These are phyloP conservation scores for Lycorma delicatula DNA, from an alignment of 1,140 invertebrate genomes.

Conservation along the genomic window DNA sequence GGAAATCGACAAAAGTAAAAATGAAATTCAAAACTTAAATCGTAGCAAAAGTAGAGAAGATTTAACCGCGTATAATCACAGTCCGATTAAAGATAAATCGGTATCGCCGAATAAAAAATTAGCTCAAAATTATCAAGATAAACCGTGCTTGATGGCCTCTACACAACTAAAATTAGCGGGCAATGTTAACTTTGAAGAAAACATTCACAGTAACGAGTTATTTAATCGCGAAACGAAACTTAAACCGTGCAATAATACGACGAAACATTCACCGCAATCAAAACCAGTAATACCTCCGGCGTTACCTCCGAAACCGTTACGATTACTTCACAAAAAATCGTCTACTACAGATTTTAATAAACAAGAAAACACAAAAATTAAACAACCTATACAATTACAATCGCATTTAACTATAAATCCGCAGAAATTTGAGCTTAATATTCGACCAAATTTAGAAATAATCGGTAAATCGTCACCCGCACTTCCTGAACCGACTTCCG, in stretches of 20 bases:
- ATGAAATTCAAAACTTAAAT: neutral
- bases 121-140: neutral
- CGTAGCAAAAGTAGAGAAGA: conserved; percentile 8
- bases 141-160: neutral
- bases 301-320: conserved; percentile 53
- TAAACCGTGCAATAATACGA: no score
- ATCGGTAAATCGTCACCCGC: neutral
- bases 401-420: neutral
- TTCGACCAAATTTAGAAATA: neutral
- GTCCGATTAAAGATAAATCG: no score
- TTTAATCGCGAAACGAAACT: no score
- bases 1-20: conserved; percentile 8
- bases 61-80: neutral
- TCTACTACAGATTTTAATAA: neutral
- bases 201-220: no score
- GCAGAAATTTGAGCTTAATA: neutral
- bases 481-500: conserved; percentile 13
- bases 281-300: conserved; percentile 50
- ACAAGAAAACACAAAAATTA: neutral
- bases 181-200: neutral
- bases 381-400: neutral
- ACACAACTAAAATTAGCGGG: neutral
- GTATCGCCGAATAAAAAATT: neutral
- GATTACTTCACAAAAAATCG: conserved; percentile 5
- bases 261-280: no score